Base-by-base conservation (phyloP, 2,113 vertebrate genomes). In the Bubalus kerabau region DNA sequence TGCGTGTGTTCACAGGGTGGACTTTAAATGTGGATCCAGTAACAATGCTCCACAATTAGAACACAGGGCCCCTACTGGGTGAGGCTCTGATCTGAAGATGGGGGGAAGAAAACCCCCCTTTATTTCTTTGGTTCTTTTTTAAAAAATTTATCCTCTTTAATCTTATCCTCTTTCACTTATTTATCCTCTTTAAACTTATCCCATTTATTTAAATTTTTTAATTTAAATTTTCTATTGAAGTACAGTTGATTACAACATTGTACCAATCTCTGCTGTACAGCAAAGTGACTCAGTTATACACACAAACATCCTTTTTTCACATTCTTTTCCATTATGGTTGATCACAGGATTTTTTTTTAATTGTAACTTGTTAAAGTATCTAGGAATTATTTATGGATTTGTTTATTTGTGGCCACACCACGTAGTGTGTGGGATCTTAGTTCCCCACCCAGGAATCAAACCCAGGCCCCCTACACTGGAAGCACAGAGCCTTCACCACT, bases 71-170 rank as follows among this genome's bases (percentile, higher is more conserved):
- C 30, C 40, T 67, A 1, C 82, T 11, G 28, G 3, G 16, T 32
- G 21, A 9, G 85, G 43, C n/a, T 59, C 81, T 7, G 43, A 57
- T 26, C 28, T 2, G 26, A 54, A n/a, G 62, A 87, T 11, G 17
- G 3, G 6, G 36, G 16, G 9, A 2, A n/a, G 7, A 17, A 32
- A 3, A 4, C 3, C 30, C 52, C 48, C 26, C n/a, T 52, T n/a
- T 82, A n/a, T n/a, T 56, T 56, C 32, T 56, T 57, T 57, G 50
- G 2, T 57, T 60, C 91, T 32, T 56, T 23, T 48, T 3, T 48
- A 48, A 11, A 43, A 48, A 28, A 10, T 30, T 46, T 78, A 30
- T 17, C 23, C 74, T 76, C 40, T 67, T 67, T n/a, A 67, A 71
- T 36, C 21, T 71, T 36, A 71, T 71, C 11, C 71, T 76, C 23